Conservation (phyloP, 2,888 invertebrate genomes). For the Orthosia cruda region DNA sequence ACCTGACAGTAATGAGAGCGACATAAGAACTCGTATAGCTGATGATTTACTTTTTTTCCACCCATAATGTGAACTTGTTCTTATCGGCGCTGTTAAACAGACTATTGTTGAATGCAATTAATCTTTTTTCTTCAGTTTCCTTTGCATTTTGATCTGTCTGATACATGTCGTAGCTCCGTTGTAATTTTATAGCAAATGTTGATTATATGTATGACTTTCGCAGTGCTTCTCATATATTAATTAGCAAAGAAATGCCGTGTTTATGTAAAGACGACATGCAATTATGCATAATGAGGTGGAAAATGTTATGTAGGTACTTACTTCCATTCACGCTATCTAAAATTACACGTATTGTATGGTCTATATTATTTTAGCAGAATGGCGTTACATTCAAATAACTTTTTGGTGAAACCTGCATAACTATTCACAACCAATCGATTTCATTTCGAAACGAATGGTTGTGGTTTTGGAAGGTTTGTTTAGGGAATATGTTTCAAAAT, state of each 20-base stretch:
- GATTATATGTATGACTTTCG: conserved; percentile 58
- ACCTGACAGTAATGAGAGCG: conserved; percentile 63
- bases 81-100: conserved; percentile 44
- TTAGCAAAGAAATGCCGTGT: conserved; percentile 49
- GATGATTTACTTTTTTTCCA: conserved; percentile 64
- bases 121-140: conserved; percentile 53
- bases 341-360: conserved; percentile 1
- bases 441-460: too few species aligned
- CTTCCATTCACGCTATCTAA: conserved; percentile 19
- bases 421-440: too few species aligned
- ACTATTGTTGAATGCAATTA: conserved; percentile 63
- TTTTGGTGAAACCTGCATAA: too few species aligned
- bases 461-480: background rate
- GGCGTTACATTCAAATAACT: background rate
- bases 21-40: conserved; percentile 56
- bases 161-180: conserved; percentile 37
- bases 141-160: conserved; percentile 56
- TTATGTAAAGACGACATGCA: conserved; percentile 52
- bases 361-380: background rate
- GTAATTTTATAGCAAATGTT: conserved; percentile 35
- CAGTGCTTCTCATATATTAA: conserved; percentile 55
- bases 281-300: conserved; percentile 44
- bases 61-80: conserved; percentile 56
- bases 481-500: background rate
- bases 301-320: conserved; percentile 26